A percentile compares a stretch with the other conserved stretches of the same genome.
phyloP scores from a whole-genome alignment of 2,797 vertebrate genomes.

The Bradypodion pumilum region DNA sequence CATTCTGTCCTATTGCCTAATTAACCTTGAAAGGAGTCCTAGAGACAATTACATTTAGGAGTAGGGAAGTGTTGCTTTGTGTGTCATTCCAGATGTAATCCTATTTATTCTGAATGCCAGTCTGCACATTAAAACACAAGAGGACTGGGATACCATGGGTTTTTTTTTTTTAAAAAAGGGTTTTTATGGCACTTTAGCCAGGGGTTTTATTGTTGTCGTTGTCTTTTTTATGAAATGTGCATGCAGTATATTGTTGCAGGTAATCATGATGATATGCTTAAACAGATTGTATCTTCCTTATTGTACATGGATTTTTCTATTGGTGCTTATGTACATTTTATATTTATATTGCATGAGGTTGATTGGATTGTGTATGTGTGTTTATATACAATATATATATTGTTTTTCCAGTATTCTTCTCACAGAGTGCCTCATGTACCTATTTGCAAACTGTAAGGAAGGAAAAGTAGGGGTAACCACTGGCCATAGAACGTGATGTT shows the following conservation, averaged over 20 bases:
- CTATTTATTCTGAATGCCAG: constrained; percentile 61
- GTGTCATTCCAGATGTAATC: constrained; percentile 52
- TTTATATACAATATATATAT: constrained; percentile 4
- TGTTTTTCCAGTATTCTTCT: constrained; percentile 65
- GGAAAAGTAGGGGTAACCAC: constrained; percentile 24
- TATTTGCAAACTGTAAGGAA: constrained; percentile 62
- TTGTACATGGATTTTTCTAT: constrained; percentile 55
- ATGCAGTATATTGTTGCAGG: constrained; percentile 46
- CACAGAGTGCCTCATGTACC: constrained; percentile 64
- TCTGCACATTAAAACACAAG: constrained; percentile 49
- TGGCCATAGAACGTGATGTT: constrained; percentile 46
- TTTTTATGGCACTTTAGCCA: constrained; percentile 48
- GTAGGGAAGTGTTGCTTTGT: constrained; percentile 47
- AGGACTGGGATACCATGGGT: constrained; percentile 49
- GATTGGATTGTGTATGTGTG: constrained; percentile 41
- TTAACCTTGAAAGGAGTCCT: constrained; percentile 57
- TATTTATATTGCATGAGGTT: constrained; percentile 64
- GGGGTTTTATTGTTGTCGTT: constrained; percentile 36
- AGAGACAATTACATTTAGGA: constrained; percentile 53
- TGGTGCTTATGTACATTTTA: constrained; percentile 55
- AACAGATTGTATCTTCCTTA: constrained; percentile 56
- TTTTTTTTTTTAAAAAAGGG: too few relatives aligned
- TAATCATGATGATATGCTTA: constrained; percentile 55
- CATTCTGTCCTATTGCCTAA: constrained; percentile 54
- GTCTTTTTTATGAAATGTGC: constrained; percentile 32